A percentile compares a stretch with the other conserved stretches of the same genome.
Conservation (phyloP, 2,888 invertebrate genomes). For the Tipula lateralis region DNA sequence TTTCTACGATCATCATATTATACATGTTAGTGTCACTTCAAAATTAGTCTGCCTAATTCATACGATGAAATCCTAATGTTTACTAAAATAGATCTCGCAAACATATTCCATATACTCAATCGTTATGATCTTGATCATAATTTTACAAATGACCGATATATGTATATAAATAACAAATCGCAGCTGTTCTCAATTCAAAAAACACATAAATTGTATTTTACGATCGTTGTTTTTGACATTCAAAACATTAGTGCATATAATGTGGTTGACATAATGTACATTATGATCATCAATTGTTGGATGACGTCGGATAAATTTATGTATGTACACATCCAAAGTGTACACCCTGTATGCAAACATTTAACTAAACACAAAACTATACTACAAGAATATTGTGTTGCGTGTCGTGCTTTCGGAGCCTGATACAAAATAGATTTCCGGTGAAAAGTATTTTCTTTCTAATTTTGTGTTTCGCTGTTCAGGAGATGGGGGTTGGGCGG, state of each 20-base stretch:
- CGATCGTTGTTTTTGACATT: neutral
- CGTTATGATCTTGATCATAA: neutral
- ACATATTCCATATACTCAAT: neutral
- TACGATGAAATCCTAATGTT: neutral
- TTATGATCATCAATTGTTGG: neutral
- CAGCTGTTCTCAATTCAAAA: neutral
- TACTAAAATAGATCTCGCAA: neutral
- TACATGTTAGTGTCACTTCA: neutral
- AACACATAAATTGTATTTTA: neutral
- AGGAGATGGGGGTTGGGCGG: neutral
- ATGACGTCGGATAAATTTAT: neutral
- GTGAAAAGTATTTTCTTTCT: conserved; percentile 26
- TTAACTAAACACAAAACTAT: neutral
- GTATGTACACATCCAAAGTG: neutral
- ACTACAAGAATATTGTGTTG: conserved; percentile 27
- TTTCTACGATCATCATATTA: neutral
- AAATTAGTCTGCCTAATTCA: neutral
- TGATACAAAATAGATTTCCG: conserved; percentile 32
- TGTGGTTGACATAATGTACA: neutral
- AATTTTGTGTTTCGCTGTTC: neutral
- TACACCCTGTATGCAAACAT: neutral
- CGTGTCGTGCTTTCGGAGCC: conserved; percentile 32
- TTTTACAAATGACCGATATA: too few relatives aligned
- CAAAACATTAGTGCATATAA: neutral
- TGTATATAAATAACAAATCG: neutral